Percentiles rank a stretch among this genome's conserved stretches.
These are phyloP conservation scores for Mormyrus lacerda DNA, from an alignment of 2,113 vertebrate species.

Conservation along the genomic window DNA sequence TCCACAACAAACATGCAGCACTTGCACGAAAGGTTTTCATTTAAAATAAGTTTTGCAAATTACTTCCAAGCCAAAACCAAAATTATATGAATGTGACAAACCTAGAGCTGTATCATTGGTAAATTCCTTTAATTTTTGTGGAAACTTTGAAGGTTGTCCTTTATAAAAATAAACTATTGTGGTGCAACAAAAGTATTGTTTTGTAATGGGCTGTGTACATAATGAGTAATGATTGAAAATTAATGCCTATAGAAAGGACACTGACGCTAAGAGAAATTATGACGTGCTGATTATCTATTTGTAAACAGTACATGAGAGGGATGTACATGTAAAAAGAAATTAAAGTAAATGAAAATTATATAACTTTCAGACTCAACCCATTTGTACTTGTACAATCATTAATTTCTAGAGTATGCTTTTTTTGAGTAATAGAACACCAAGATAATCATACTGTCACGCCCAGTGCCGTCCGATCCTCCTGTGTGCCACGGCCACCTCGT, in stretches of 20 bases:
- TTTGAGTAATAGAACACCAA: not conserved
- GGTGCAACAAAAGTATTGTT: slow-evolving; percentile 58
- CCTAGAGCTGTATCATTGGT: slow-evolving; percentile 61
- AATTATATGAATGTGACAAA: slow-evolving; percentile 79
- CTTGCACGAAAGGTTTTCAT: slow-evolving; percentile 51
- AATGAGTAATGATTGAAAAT: slow-evolving; percentile 52
- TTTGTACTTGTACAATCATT: not conserved
- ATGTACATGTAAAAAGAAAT: not conserved
- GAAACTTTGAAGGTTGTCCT: slow-evolving; percentile 63
- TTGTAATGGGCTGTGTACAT: slow-evolving; percentile 65
- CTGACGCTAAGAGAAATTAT: slow-evolving; percentile 31
- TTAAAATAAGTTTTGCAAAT: slow-evolving; percentile 67
- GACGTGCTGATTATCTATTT: slow-evolving; percentile 23
- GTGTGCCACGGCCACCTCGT: too few species aligned
- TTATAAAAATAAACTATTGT: slow-evolving; percentile 64
- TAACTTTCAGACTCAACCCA: not conserved
- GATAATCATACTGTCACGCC: not conserved
- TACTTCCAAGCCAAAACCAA: slow-evolving; percentile 73
- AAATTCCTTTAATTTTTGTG: slow-evolving; percentile 74
- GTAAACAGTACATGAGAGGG: not conserved
- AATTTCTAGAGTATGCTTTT: not conserved
- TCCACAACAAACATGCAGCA: slow-evolving; percentile 42
- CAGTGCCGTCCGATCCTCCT: too few species aligned
- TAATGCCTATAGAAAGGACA: slow-evolving; percentile 50
- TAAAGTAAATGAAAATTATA: not conserved